These are phyloP conservation scores for Drosophila greeni DNA, from an alignment of 2,888 invertebrate species.

Conservation along the genomic window DNA sequence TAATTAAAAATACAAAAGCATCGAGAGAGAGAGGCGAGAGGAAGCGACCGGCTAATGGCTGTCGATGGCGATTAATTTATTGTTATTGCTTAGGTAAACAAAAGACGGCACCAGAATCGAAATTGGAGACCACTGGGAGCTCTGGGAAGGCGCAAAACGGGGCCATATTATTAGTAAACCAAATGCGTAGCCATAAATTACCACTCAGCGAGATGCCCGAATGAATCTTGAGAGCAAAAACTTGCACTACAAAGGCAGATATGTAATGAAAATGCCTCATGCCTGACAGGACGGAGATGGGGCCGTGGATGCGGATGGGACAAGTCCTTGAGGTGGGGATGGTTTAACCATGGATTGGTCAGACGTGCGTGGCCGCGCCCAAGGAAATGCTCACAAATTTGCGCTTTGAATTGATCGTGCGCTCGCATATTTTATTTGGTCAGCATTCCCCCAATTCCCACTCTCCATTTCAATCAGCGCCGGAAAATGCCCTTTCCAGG, in stretches of 20 bases:
- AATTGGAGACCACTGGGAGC: constrained; percentile 23
- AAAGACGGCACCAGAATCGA: constrained; percentile 56
- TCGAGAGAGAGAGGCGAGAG: constrained; percentile 39
- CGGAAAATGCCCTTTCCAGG: constrained; percentile 52
- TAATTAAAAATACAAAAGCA: constrained; percentile 74
- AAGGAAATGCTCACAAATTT: constrained; percentile 66
- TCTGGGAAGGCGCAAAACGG: not conserved
- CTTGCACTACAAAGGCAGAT: constrained; percentile 37
- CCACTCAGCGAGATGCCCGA: constrained; percentile 61
- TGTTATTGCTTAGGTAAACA: constrained; percentile 74
- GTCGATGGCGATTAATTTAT: constrained; percentile 67
- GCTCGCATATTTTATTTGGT: constrained; percentile 69
- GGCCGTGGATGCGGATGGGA: constrained; percentile 3
- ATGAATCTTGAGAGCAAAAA: constrained; percentile 58
- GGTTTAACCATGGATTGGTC: constrained; percentile 23
- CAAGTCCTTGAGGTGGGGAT: constrained; percentile 20
- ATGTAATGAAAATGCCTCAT: constrained; percentile 60
- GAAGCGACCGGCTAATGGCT: constrained; percentile 59
- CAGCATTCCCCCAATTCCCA: constrained; percentile 1
- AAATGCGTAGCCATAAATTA: constrained; percentile 74
- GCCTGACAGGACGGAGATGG: constrained; percentile 17
- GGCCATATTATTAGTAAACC: constrained; percentile 66
- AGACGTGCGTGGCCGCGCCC: constrained; percentile 58
- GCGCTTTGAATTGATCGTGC: constrained; percentile 70
- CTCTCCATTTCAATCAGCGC: constrained; percentile 57